Evolutionary conservation across 1,140 invertebrate species (phyloP), one percentile per base, ranked within the genome.

Genomic region (Drosophila tsacasi): DNA sequence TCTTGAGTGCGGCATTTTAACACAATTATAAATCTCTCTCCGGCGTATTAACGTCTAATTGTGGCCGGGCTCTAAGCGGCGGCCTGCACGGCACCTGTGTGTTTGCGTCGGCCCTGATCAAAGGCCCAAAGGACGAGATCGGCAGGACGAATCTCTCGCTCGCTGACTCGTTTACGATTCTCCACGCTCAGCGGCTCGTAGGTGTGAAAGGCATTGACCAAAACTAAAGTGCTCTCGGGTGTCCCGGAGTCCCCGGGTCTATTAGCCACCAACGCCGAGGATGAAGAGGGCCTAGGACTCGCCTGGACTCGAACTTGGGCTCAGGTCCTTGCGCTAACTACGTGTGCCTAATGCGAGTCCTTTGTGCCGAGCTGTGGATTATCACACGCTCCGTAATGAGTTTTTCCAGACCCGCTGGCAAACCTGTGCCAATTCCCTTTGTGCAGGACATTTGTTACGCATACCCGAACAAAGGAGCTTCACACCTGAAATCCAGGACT

Each of bases 161-260:
- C 64, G 17, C 47, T 50, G 50, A 59, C 64, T 76, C 75, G 63
- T 84, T 82, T 85, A 61, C 79, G 60, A 92, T 92, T 92, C 50
- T 90, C 80, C 79, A 92, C 79, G 90, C 90, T 92, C 76, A 54
- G 46, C 59, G 42, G 42, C 54, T 50, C 57, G 81, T 68, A 90
- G 85, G 85, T 90, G 85, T 90, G 85, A 90, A 89, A 90, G 79
- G 72, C 81, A 90, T 79, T 85, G 85, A 90, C 85, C 85, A 90
- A 90, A 81, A 84, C 85, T 90, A 85, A 89, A 89, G 85, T 83
- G 84, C 80, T 58, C 76, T 17, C 8, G n/a, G 37, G 25, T 42
- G 61, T 30, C 9, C 19, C 7, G 32, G 52, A 55, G 44, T 46
- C 9, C 39, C 30, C 9, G 12, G 65, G 76, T 91, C 83, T 79